phyloP scores from a whole-genome alignment of 2,797 vertebrate genomes.

The Hyperoplus immaculatus region DNA sequence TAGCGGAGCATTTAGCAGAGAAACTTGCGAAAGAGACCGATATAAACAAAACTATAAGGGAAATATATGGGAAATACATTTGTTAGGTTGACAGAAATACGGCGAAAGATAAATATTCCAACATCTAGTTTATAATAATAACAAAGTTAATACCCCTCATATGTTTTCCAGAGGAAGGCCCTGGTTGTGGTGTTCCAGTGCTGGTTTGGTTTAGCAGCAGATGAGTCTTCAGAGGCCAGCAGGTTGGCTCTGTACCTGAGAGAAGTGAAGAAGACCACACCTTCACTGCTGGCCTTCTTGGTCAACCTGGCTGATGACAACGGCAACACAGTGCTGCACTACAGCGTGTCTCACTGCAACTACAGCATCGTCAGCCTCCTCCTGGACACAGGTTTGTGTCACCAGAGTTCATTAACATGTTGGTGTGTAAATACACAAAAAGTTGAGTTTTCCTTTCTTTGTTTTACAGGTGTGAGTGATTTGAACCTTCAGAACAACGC shows the following conservation, averaged over 20 bases:
- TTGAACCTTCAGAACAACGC: conserved; percentile 93
- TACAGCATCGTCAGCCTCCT: conserved; percentile 90
- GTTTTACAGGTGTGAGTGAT: conserved; percentile 86
- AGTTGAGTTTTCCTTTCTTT: background rate
- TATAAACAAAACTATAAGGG: background rate
- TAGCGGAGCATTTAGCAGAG: background rate
- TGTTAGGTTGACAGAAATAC: background rate
- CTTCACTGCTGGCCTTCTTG: conserved; percentile 87
- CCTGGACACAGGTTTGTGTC: conserved; percentile 88
- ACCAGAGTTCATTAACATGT: background rate
- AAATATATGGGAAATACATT: background rate
- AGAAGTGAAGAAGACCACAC: conserved; percentile 78
- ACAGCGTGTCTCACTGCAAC: conserved; percentile 96
- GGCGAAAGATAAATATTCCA: too few relatives aligned
- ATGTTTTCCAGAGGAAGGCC: conserved; percentile 77
- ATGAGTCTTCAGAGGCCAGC: conserved; percentile 85
- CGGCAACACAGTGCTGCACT: conserved; percentile 95
- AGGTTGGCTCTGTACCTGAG: conserved; percentile 85
- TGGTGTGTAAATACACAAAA: background rate
- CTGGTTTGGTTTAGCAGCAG: conserved; percentile 93
- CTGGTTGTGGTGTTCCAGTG: conserved; percentile 89
- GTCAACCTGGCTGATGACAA: conserved; percentile 95
- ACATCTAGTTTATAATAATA: background rate
- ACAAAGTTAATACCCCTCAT: background rate
- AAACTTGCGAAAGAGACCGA: background rate